phyloP scores from a whole-genome alignment of 2,113 vertebrate species.

The Trachemys scripta region DNA sequence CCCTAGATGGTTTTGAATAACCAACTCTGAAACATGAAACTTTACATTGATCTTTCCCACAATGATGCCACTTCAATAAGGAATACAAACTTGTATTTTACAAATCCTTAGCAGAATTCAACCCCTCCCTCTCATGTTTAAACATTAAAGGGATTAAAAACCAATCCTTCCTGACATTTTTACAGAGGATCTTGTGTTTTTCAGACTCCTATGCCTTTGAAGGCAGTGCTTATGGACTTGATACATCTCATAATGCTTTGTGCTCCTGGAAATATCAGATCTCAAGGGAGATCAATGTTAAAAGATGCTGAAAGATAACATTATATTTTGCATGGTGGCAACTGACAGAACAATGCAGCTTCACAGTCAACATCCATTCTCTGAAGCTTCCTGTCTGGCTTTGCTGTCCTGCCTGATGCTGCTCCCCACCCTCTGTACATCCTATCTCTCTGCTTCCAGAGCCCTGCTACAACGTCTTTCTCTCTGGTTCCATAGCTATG shows the following conservation, averaged over 20 bases:
- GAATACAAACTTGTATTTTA: background rate
- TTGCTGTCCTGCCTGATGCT: background rate
- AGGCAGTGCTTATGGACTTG: background rate
- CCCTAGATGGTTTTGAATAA: background rate
- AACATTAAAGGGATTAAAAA: background rate
- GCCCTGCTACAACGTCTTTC: background rate
- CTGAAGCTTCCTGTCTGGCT: background rate
- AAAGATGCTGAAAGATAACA: background rate
- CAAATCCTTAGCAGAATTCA: background rate
- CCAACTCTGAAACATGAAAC: background rate
- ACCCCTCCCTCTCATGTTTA: background rate
- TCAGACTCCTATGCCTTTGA: background rate
- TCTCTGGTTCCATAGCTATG: background rate
- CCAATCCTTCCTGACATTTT: background rate
- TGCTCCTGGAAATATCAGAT: background rate
- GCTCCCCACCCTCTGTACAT: background rate
- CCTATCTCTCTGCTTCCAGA: background rate
- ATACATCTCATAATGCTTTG: background rate
- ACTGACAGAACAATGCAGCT: background rate
- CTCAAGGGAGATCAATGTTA: background rate
- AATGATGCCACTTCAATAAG: background rate
- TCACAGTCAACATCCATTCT: background rate
- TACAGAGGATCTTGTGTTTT: background rate
- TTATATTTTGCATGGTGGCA: background rate
- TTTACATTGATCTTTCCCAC: background rate